Conservation (phyloP, 2,888 invertebrate species). For the Parthenolecanium corni region DNA sequence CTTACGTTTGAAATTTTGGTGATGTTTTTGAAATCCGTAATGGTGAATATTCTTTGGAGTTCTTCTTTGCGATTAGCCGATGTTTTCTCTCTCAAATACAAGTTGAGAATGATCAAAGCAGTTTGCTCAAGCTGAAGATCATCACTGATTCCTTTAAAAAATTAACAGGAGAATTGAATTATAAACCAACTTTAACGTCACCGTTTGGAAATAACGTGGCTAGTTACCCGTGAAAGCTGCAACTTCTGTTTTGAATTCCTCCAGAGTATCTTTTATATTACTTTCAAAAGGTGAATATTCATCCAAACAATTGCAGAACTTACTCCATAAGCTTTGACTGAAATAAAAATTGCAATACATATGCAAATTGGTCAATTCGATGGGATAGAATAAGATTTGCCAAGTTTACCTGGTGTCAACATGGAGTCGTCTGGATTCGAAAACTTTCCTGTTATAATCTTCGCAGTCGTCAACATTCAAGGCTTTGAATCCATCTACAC, state of each 20-base stretch:
- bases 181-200: neutral
- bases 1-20: constrained; percentile 5
- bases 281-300: neutral
- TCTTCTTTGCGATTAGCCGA: constrained; percentile 15
- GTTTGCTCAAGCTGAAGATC: neutral
- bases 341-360: neutral
- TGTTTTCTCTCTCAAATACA: constrained; percentile 8
- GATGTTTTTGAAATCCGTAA: constrained; percentile 14
- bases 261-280: neutral
- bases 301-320: constrained; percentile 2
- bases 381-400: neutral
- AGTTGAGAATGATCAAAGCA: constrained; percentile 7
- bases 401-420: no score
- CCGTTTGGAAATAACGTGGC: neutral
- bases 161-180: neutral
- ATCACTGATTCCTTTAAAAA: constrained; percentile 2
- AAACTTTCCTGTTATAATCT: neutral
- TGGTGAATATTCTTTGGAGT: constrained; percentile 13
- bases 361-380: neutral
- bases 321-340: constrained; percentile 8
- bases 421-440: neutral
- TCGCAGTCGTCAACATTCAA: constrained; percentile 1
- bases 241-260: constrained; percentile 10
- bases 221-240: constrained; percentile 7
- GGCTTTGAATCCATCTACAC: constrained; percentile 7